These are phyloP conservation scores for Drosophila paracracens DNA, from an alignment of 2,888 invertebrate genomes.

Conservation along the genomic window DNA sequence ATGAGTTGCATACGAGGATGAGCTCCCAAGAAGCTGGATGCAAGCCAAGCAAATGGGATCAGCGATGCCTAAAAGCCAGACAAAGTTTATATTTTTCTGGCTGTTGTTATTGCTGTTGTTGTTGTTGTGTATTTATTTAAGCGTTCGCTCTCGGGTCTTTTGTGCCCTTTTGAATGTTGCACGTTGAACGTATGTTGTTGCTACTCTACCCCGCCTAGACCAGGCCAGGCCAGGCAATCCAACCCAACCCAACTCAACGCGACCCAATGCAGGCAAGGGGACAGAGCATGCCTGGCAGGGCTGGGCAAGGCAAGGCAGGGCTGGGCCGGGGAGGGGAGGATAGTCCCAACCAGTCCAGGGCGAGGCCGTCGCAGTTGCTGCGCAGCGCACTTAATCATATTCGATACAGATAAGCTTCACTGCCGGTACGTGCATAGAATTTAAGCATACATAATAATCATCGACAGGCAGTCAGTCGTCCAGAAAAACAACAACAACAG, in stretches of 20 bases:
- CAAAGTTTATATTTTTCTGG: conserved; percentile 3
- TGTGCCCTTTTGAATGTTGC: conserved; percentile 78
- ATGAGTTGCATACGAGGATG: conserved; percentile 44
- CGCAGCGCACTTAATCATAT: conserved; percentile 78
- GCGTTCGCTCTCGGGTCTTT: conserved; percentile 55
- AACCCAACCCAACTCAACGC: conserved; percentile 2
- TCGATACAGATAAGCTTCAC: conserved; percentile 81
- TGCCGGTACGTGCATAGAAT: conserved; percentile 78
- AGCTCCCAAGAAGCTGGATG: conserved; percentile 45
- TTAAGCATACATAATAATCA: conserved; percentile 79
- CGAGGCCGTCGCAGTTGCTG: conserved; percentile 51
- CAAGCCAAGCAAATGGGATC: conserved; percentile 48
- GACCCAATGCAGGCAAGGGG: conserved; percentile 1
- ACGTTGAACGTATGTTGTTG: conserved; percentile 53
- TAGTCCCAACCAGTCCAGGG: conserved; percentile 48
- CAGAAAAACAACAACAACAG: conserved; percentile 31
- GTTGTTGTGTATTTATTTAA: conserved; percentile 74
- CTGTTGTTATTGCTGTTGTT: conserved; percentile 4
- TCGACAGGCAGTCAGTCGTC: conserved; percentile 65
- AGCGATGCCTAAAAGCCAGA: conserved; percentile 9
- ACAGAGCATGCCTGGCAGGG: not conserved
- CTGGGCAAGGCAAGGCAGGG: not conserved
- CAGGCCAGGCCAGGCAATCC: conserved; percentile 5
- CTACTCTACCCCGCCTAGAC: conserved; percentile 42
- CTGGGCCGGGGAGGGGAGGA: not conserved